These are phyloP conservation scores for Schmidtea mediterranea DNA, from an alignment of 1,140 invertebrate genomes.

Conservation along the genomic window DNA sequence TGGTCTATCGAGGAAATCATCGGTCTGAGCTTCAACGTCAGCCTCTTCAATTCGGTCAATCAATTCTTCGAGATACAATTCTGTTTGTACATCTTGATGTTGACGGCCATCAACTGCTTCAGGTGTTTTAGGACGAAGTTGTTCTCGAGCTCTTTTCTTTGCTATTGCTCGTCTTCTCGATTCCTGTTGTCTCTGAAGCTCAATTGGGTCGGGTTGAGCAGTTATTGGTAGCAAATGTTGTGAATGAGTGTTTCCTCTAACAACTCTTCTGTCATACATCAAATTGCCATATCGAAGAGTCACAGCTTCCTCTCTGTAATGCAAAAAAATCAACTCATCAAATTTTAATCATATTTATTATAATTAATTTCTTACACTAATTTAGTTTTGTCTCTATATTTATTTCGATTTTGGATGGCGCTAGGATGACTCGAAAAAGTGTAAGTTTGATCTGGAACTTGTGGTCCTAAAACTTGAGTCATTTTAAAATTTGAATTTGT, in stretches of 20 bases:
- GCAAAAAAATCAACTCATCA: neutral
- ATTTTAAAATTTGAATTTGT: too few relatives aligned
- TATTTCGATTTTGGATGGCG: neutral
- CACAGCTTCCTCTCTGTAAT: neutral
- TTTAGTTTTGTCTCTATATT: neutral
- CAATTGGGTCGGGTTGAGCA: constrained; percentile 26
- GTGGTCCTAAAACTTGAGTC: too few relatives aligned
- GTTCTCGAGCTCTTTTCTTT: constrained; percentile 23
- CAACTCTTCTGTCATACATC: constrained; percentile 53
- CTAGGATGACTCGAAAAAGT: constrained; percentile 1
- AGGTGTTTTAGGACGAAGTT: constrained; percentile 20
- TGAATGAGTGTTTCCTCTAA: constrained; percentile 47
- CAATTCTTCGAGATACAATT: constrained; percentile 54
- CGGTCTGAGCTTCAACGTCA: constrained; percentile 51
- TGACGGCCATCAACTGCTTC: constrained; percentile 41
- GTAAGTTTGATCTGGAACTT: neutral
- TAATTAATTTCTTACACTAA: neutral
- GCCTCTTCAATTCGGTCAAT: constrained; percentile 32
- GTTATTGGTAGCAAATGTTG: constrained; percentile 34
- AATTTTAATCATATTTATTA: neutral
- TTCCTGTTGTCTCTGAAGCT: constrained; percentile 25
- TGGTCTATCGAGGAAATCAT: constrained; percentile 51
- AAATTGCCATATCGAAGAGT: constrained; percentile 32
- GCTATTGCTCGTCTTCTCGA: constrained; percentile 20
- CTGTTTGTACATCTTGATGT: constrained; percentile 57